Percentiles rank a stretch among this genome's conserved stretches.
phyloP scores from a whole-genome alignment of 2,888 invertebrate genomes.

The Campoletis raptor region DNA sequence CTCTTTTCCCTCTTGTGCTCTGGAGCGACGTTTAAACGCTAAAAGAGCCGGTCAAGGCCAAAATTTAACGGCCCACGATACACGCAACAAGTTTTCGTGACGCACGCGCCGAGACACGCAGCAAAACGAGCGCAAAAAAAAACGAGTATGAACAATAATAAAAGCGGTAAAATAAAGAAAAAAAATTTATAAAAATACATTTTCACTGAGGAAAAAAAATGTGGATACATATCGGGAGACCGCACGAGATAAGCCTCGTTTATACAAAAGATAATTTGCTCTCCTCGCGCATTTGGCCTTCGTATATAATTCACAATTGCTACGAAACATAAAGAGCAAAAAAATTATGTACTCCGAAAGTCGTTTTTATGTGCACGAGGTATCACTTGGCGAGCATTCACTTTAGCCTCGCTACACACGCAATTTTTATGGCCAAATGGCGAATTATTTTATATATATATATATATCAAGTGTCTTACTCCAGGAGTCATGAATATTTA shows the following conservation, averaged over 20 bases:
- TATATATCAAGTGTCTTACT: not conserved
- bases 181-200: constrained; percentile 15
- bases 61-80: constrained; percentile 52
- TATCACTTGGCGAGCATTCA: constrained; percentile 33
- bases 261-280: constrained; percentile 54
- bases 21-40: constrained; percentile 1
- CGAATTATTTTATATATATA: constrained; percentile 27
- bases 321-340: constrained; percentile 29
- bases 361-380: constrained; percentile 1
- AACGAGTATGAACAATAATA: constrained; percentile 22
- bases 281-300: constrained; percentile 51
- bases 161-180: constrained; percentile 8
- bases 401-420: constrained; percentile 20
- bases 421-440: constrained; percentile 36
- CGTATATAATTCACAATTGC: constrained; percentile 55
- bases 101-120: constrained; percentile 14
- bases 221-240: not conserved
- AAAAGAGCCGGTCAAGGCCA: constrained; percentile 64
- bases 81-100: constrained; percentile 62
- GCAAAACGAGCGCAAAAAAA: not conserved
- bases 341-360: constrained; percentile 47
- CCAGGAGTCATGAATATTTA: constrained; percentile 56
- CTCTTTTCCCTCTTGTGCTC: constrained; percentile 6
- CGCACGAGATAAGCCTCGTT: constrained; percentile 35
- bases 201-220: not conserved